A percentile compares a stretch with the other conserved stretches of the same genome.
Conservation (phyloP, 2,113 vertebrate genomes). For the Progne subis region DNA sequence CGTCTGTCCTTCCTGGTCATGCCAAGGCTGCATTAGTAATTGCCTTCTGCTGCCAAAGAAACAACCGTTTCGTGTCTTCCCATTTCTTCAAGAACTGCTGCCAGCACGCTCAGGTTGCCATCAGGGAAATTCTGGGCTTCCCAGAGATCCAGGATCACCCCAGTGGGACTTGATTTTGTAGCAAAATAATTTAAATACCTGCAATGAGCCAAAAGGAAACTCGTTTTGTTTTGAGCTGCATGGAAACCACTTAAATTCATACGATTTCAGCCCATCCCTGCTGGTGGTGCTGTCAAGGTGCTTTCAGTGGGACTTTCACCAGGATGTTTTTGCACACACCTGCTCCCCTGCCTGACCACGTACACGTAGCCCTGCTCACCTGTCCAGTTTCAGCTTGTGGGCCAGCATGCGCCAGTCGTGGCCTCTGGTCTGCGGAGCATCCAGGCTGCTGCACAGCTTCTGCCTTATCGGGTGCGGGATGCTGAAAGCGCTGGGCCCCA, state of each 20-base stretch:
- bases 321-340: background rate
- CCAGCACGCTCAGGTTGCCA: slow-evolving; percentile 90
- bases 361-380: slow-evolving; percentile 66
- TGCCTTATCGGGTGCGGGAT: slow-evolving; percentile 95
- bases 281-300: slow-evolving; percentile 50
- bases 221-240: background rate
- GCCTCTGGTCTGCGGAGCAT: slow-evolving; percentile 92
- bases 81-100: slow-evolving; percentile 94
- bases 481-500: slow-evolving; percentile 91
- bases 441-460: slow-evolving; percentile 96
- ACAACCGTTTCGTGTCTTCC: slow-evolving; percentile 87
- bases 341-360: rapidly evolving
- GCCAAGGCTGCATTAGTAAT: slow-evolving; percentile 77
- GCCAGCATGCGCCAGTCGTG: slow-evolving; percentile 98
- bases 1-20: slow-evolving; percentile 27
- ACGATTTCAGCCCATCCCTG: background rate
- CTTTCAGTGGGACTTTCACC: background rate
- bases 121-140: slow-evolving; percentile 96
- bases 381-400: slow-evolving; percentile 95
- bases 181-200: slow-evolving; percentile 98
- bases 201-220: slow-evolving; percentile 35
- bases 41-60: slow-evolving; percentile 84
- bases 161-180: slow-evolving; percentile 93
- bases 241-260: background rate
- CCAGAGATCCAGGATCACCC: slow-evolving; percentile 95